Evolutionary conservation across 1,140 invertebrate genomes (phyloP), one percentile per base, ranked within the genome.

Genomic region (Anadara kagoshimensis): DNA sequence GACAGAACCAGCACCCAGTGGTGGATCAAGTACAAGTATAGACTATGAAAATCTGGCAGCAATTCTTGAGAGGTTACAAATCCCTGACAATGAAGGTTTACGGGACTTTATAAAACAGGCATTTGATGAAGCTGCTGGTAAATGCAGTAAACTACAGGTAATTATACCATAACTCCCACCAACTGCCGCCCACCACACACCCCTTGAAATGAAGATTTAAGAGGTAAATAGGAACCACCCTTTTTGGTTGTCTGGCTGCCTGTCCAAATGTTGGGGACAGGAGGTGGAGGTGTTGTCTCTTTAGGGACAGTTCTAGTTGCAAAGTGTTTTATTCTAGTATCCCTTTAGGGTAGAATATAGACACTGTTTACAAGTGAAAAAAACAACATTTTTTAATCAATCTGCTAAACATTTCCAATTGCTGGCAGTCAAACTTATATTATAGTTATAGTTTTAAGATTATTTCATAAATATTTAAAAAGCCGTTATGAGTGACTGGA

Each of bases 21-120:
- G 66, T 7, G 56, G 53, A 54, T 54, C 43, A 24, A 57, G 54
- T 47, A 54, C 58, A 12, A 57, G 59, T 20, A 14, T 49, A 22
- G 64, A 64, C 10, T 45, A 12, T 54, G 41, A n/a, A 22, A 58
- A 20, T 24, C 49, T 73, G 51, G 45, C 63, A 16, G 43, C 63
- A 43, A 43, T 72, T 4, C 24, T 69, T 8, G 57, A 70, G 45
- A 59, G 54, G 20, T 41, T 74, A 20, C 29, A 61, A 14, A 43
- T 76, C 18, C 47, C 53, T 8, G 61, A 61, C 36, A 59, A 74
- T 53, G 71, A 65, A 29, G 68, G 63, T 18, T 62, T 79, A 44
- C 29, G 67, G 22, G 65, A 71, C 0, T 67, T 51, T 47, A 58
- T 76, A 14, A 51, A 68, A 41, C 8, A 22, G 29, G 43, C 36